Base-by-base conservation (phyloP, 2,797 vertebrate genomes). In the Arremon aurantiirostris region DNA sequence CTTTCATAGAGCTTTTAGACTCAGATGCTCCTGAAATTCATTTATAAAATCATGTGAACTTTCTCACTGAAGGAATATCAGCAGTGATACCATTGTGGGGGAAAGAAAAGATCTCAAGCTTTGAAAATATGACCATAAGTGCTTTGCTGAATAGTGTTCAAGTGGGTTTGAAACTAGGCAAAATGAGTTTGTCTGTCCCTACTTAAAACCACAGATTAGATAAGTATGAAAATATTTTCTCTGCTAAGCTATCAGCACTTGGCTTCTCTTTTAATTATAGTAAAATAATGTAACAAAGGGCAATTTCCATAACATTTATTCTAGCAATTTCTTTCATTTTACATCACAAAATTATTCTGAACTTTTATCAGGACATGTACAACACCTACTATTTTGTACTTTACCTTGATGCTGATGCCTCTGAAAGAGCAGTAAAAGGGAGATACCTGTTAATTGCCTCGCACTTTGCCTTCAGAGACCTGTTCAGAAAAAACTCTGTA, bases 11-110 rank as follows among this genome's bases (percentile, higher is more conserved):
- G 88, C 80, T 93, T 95, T 93, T 89, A 90, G 86, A 86, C 71
- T 82, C 82, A 94, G 68, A 82, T 86, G 90, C 75, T 95, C 88
- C 93, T 80, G 91, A 96, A 94, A 94, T 94, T 93, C 83, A 91
- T 95, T 96, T 94, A 89, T 93, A 85, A 94, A 94, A 86, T 76
- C 88, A 86, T 91, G 80, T 95, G 95, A 95, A 96, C 93, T 96
- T 95, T 96, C 94, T 94, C 93, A 90, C 86, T 95, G 95, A 95
- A 96, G 93, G 77, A 95, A 95, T 96, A 95, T 94, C 95, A 94
- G 94, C 94, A 90, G 94, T 92, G 91, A 95, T 94, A 91, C 88
- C 83, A 95, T 94, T 96, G 95, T 93, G 56, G 86, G 41, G 53
- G 64, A 94, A 96, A 94, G 93, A 96, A 96, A 95, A 94, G 94